Conservation (phyloP, 2,888 invertebrate species). For the Microctonus brassicae region DNA sequence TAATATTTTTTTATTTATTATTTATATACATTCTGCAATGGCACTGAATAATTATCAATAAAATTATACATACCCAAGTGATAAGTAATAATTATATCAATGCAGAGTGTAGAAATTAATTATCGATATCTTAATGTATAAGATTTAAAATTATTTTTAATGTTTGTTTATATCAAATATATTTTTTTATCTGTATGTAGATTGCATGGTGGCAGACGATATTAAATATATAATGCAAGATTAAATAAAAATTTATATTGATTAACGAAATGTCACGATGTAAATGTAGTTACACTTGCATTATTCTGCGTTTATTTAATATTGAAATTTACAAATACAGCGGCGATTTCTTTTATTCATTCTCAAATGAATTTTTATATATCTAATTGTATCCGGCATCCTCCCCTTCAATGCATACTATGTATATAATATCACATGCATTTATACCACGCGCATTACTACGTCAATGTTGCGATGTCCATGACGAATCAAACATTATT, state of each 20-base stretch:
- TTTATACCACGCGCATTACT: conserved; percentile 22
- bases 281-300: no score
- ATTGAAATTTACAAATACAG: background rate
- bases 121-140: background rate
- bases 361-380: background rate
- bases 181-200: background rate
- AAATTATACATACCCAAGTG: background rate
- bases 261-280: background rate
- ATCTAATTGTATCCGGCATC: background rate
- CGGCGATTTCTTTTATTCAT: background rate
- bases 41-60: background rate
- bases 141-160: no score
- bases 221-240: no score
- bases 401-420: no score
- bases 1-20: background rate
- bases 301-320: no score
- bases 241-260: background rate
- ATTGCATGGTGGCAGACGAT: background rate
- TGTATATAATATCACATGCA: conserved; percentile 11
- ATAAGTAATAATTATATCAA: no score
- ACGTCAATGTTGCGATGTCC: conserved; percentile 24
- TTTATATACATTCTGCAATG: background rate
- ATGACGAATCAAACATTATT: conserved; percentile 33
- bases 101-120: background rate
- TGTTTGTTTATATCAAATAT: background rate